Conservation (phyloP, 2,113 vertebrate species). For the Mus musculus region DNA sequence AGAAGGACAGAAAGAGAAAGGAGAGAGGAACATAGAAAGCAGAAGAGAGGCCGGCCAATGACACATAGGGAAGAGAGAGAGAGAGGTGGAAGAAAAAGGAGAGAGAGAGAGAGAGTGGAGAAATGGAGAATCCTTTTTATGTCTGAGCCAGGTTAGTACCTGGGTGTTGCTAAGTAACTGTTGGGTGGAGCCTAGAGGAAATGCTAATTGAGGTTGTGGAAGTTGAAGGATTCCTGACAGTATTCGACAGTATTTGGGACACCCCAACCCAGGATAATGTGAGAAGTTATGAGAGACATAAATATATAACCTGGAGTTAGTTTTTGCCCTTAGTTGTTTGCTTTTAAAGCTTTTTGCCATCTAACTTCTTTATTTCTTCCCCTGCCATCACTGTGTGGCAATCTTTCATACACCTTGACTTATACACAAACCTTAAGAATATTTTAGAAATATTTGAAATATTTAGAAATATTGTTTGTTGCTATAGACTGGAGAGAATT, state of each 20-base stretch:
- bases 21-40: too few species aligned
- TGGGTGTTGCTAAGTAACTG: too few species aligned
- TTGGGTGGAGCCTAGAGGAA: too few species aligned
- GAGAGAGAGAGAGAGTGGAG: too few species aligned
- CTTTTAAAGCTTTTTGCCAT: not conserved
- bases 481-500: not conserved
- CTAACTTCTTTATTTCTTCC: not conserved
- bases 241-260: not conserved
- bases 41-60: too few species aligned
- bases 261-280: not conserved
- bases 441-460: slow-evolving; percentile 1
- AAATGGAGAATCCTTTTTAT: too few species aligned
- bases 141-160: too few species aligned
- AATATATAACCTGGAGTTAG: not conserved
- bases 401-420: not conserved
- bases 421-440: not conserved
- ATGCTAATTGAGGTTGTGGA: not conserved
- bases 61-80: too few species aligned
- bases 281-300: not conserved
- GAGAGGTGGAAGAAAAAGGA: too few species aligned
- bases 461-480: not conserved
- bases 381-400: not conserved
- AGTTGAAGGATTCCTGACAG: not conserved
- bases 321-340: not conserved
- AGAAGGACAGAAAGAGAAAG: too few species aligned